Conservation (phyloP, 2,888 invertebrate genomes). For the Monochamus alternatus region DNA sequence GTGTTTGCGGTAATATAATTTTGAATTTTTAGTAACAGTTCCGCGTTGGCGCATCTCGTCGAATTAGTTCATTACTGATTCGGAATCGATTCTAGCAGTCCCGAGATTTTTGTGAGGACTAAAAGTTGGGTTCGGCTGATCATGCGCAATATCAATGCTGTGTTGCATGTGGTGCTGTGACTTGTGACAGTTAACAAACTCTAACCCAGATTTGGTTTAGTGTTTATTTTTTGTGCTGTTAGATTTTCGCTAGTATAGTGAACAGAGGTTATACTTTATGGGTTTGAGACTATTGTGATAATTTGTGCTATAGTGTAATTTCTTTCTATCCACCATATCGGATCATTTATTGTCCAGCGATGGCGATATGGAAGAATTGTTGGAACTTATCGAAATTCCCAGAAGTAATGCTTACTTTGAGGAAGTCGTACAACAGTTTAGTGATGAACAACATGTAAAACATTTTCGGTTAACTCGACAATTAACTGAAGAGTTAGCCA, state of each 20-base stretch:
- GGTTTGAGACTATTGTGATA: no score
- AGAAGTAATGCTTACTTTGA: conserved; percentile 17
- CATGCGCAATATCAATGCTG: neutral
- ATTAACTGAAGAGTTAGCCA: neutral
- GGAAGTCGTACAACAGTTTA: conserved; percentile 4
- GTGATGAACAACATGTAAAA: neutral
- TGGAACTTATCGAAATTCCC: conserved; percentile 4
- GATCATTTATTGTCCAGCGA: conserved; percentile 28
- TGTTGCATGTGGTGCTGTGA: no score
- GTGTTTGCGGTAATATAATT: neutral
- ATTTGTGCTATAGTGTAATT: no score
- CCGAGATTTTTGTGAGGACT: neutral
- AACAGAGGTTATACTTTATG: no score
- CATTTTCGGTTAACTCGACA: conserved; percentile 26
- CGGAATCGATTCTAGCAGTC: conserved; percentile 17
- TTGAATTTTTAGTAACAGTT: conserved; percentile 21
- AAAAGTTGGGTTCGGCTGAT: neutral
- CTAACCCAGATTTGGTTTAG: no score
- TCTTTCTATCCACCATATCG: neutral
- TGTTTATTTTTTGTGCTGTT: no score
- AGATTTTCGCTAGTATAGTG: no score
- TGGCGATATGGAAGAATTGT: conserved; percentile 25
- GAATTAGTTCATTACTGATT: conserved; percentile 15
- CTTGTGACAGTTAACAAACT: no score
- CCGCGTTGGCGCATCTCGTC: conserved; percentile 5